These are phyloP conservation scores for Gonatopus flavifemur DNA, from an alignment of 1,140 invertebrate species.

Conservation along the genomic window DNA sequence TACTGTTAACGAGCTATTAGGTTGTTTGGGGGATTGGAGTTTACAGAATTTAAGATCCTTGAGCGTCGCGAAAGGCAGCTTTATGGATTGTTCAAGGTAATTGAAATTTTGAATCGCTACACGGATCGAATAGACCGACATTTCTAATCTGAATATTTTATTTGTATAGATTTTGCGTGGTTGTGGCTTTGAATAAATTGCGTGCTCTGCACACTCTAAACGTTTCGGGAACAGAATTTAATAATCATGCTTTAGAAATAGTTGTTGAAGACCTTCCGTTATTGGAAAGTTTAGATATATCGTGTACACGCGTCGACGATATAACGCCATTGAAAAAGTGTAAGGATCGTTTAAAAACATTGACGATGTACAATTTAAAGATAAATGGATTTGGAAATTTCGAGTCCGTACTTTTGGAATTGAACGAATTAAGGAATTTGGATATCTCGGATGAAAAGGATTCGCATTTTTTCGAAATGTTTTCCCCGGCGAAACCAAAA, in stretches of 20 bases:
- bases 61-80: slow-evolving; percentile 69
- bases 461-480: slow-evolving; percentile 55
- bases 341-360: slow-evolving; percentile 63
- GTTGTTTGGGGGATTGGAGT: slow-evolving; percentile 74
- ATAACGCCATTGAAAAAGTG: slow-evolving; percentile 67
- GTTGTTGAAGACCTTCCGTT: slow-evolving; percentile 70
- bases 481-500: slow-evolving; percentile 52
- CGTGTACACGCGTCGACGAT: slow-evolving; percentile 69
- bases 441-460: slow-evolving; percentile 69
- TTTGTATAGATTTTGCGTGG: slow-evolving; percentile 56
- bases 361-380: slow-evolving; percentile 70
- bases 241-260: slow-evolving; percentile 69
- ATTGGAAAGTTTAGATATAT: slow-evolving; percentile 72
- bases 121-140: no score
- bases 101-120: slow-evolving; percentile 1
- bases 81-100: slow-evolving; percentile 61
- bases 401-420: slow-evolving; percentile 62
- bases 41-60: slow-evolving; percentile 67
- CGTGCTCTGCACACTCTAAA: slow-evolving; percentile 69
- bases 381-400: slow-evolving; percentile 56
- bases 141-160: slow-evolving; percentile 19
- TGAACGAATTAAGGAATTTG: slow-evolving; percentile 64
- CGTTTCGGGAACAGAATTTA: slow-evolving; percentile 73
- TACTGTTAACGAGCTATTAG: slow-evolving; percentile 69
- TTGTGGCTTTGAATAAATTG: slow-evolving; percentile 61